Base-by-base conservation (phyloP, 2,888 invertebrate species). In the Temnothorax unifasciatus region DNA sequence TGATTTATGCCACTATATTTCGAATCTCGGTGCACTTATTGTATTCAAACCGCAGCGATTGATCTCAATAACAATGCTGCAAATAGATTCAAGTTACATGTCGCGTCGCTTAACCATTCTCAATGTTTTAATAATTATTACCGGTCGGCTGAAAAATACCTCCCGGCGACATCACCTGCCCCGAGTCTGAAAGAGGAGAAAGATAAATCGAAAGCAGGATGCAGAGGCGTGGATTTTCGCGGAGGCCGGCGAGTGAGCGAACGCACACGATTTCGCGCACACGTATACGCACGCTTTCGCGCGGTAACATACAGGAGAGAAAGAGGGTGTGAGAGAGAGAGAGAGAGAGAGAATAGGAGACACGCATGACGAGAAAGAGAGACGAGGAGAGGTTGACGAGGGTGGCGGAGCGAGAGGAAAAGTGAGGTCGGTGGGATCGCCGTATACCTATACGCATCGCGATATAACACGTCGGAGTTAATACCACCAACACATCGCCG, bases 401-500 rank as follows among this genome's bases (percentile, higher is more conserved):
- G 44, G 57, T 9, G 82, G 73, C 50, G 52, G 77, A 38, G 66
- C 71, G 81, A 75, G 82, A 61, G 74, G 47, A 74, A 73, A 68
- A 34, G 89, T 86, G 89, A 88, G 87, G 86, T 88, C 88, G 90
- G 86, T 83, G 88, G 89, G 89, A 89, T 87, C 89, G 77, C 54
- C 82, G 86, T 87, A 86, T 89, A 90, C 84, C 84, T 87, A 86
- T 81, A 82, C 87, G 85, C 87, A 85, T 86, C 86, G 41, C 74
- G 59, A 82, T 86, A 84, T 81, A 81, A 81, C 85, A 91, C 88
- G 83, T 77, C 77, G 77, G 90, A 93, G 91, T 92, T 93, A 94
- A 94, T 94, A 91, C 93, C 92, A 92, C 92, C 88, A 92, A 92
- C 92, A 93, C 93, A 92, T 77, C 87, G 90, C 88, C 88, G 71